A percentile compares a stretch with the other conserved stretches of the same genome.
phyloP scores from a whole-genome alignment of 2,797 vertebrate species.

The Huso huso region DNA sequence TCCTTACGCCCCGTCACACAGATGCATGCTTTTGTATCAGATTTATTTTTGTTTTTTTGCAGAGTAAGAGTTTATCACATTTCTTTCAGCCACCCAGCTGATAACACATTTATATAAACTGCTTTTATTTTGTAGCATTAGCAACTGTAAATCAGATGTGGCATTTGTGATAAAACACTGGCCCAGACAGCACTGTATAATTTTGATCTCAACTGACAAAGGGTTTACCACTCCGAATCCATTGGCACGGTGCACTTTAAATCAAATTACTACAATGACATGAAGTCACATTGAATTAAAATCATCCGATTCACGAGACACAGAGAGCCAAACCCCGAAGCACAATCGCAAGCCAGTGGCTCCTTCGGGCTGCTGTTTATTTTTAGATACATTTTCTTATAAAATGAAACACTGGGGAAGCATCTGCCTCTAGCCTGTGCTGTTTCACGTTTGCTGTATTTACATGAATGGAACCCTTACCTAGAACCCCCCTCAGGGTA shows the following conservation, averaged over 20 bases:
- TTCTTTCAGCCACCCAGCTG: too few relatives aligned
- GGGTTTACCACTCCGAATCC: constrained; percentile 35
- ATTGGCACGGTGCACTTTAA: constrained; percentile 40
- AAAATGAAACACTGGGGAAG: constrained; percentile 10
- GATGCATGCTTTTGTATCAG: not conserved
- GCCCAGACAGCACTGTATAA: constrained; percentile 19
- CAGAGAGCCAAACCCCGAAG: constrained; percentile 38
- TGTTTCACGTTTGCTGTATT: too few relatives aligned
- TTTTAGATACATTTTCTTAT: too few relatives aligned
- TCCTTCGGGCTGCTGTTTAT: too few relatives aligned
- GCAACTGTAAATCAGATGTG: constrained; percentile 19
- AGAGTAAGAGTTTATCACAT: too few relatives aligned
- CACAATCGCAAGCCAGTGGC: constrained; percentile 12
- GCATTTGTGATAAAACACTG: constrained; percentile 28
- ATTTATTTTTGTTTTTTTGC: too few relatives aligned
- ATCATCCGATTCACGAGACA: constrained; percentile 23
- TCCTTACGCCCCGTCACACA: not conserved
- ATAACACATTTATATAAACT: too few relatives aligned
- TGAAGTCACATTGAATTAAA: constrained; percentile 44
- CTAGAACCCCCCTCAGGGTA: too few relatives aligned
- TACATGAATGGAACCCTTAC: too few relatives aligned
- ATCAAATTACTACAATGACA: constrained; percentile 41
- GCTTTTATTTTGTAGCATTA: not conserved
- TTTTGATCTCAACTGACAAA: constrained; percentile 25
- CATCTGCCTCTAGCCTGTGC: constrained; percentile 33